phyloP scores from a whole-genome alignment of 2,888 invertebrate species.

The Nymphalis polychloros region DNA sequence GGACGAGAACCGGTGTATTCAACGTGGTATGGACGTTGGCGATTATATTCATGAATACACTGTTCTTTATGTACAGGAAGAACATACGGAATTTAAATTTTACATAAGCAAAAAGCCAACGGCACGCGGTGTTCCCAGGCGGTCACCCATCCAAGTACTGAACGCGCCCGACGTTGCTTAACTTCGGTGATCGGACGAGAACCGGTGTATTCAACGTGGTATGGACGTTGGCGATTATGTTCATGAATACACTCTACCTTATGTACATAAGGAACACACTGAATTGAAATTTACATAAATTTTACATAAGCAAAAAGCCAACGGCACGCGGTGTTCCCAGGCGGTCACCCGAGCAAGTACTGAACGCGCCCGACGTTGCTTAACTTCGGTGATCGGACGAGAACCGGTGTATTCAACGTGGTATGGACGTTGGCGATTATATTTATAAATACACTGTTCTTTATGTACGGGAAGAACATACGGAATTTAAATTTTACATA shows the following conservation, averaged over 20 bases:
- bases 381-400: conserved; percentile 59
- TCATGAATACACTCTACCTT: too few relatives aligned
- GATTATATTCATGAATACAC: neutral
- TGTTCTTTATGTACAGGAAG: too few relatives aligned
- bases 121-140: conserved; percentile 42
- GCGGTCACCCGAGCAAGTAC: conserved; percentile 50
- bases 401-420: conserved; percentile 54
- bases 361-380: conserved; percentile 56
- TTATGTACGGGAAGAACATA: too few relatives aligned
- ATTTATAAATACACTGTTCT: too few relatives aligned
- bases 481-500: too few relatives aligned
- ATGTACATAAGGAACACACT: too few relatives aligned
- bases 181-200: conserved; percentile 79
- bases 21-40: conserved; percentile 55
- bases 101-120: conserved; percentile 29
- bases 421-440: conserved; percentile 53
- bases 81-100: too few relatives aligned
- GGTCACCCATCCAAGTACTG: conserved; percentile 77
- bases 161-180: conserved; percentile 76
- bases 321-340: too few relatives aligned
- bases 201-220: conserved; percentile 75
- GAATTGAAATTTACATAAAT: too few relatives aligned
- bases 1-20: conserved; percentile 56
- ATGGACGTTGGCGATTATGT: conserved; percentile 64
- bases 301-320: too few relatives aligned